Base-by-base conservation (phyloP, 2,888 invertebrate species). In the Beris morrisii region DNA sequence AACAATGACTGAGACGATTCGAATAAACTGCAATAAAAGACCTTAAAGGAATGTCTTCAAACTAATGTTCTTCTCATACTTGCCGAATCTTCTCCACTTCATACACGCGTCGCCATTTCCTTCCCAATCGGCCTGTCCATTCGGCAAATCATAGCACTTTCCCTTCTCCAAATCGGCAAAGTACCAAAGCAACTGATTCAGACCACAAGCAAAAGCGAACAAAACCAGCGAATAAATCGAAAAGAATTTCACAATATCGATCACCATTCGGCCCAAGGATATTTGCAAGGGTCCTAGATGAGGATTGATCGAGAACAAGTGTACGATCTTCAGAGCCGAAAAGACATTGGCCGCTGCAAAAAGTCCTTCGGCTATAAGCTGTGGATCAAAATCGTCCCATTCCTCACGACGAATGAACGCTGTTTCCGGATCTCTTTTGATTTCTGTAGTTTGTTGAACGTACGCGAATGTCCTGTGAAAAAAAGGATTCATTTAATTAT, bases 331-430 rank as follows among this genome's bases (percentile, higher is more conserved):
- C 68, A 97, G 82, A 4, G 95, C 94, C 78, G 93, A 93, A 77
- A 94, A 95, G 69, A 97, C 89, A 82, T 97, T 97, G 61, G 96
- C 97, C 1, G 93, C 95, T 9, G 97, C 95, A 80, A 96, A 97
- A 59, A 97, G 83, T 43, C 94, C 95, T 76, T 95, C 95, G 5
- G 94, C 92, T 38, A 97, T 92, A 6, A 97, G 83, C 76, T 96
- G 95, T 0, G 95, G 95, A 81, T 97, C 97, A 76, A 92, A 97
- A 5, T 92, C 91, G 71, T 93, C 87, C 97, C 97, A 97, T 63
- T 91, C 83, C 73, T 94, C 93, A 31, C 96, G 84, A 0, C 92
- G 88, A 32, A 92, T 87, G 74, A 84, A 90, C 28, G 90, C 91
- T 31, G 87, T 89, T 32, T 84, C 80, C 0, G 89, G 86, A 74